Conservation (phyloP, 1,140 invertebrate genomes). For the Trichomalopsis sarcophagae region DNA sequence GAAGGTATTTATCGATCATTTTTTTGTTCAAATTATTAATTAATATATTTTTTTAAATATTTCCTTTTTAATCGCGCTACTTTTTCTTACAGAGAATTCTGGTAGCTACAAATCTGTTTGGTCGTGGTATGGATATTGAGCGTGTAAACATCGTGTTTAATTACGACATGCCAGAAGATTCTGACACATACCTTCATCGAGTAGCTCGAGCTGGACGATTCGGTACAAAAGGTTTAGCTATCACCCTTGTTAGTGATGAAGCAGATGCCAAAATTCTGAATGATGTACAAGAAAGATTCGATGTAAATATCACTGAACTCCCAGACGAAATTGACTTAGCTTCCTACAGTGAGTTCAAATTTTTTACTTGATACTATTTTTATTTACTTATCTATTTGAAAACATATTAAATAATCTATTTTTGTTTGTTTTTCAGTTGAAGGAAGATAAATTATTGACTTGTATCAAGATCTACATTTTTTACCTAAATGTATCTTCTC, state of each 20-base stretch:
- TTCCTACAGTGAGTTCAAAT: slow-evolving; percentile 88
- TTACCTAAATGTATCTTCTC: slow-evolving; percentile 45
- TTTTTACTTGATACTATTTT: slow-evolving; percentile 12
- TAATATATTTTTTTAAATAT: not conserved
- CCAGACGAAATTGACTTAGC: slow-evolving; percentile 98
- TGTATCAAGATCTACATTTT: slow-evolving; percentile 9
- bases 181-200: slow-evolving; percentile 98
- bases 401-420: slow-evolving; percentile 45
- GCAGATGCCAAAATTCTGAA: slow-evolving; percentile 97
- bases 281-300: slow-evolving; percentile 98
- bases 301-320: slow-evolving; percentile 98
- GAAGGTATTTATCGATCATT: slow-evolving; percentile 79
- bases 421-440: slow-evolving; percentile 70
- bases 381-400: slow-evolving; percentile 16
- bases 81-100: slow-evolving; percentile 84
- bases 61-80: not conserved
- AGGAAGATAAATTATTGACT: slow-evolving; percentile 70
- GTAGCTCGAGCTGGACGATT: slow-evolving; percentile 98
- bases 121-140: slow-evolving; percentile 97
- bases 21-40: not conserved
- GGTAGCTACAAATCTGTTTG: slow-evolving; percentile 99
- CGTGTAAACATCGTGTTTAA: slow-evolving; percentile 99
- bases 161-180: slow-evolving; percentile 99
- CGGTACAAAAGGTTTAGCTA: slow-evolving; percentile 98
- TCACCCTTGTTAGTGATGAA: slow-evolving; percentile 98